These are phyloP conservation scores for Colletes gigas DNA, from an alignment of 1,140 invertebrate genomes.

Conservation along the genomic window DNA sequence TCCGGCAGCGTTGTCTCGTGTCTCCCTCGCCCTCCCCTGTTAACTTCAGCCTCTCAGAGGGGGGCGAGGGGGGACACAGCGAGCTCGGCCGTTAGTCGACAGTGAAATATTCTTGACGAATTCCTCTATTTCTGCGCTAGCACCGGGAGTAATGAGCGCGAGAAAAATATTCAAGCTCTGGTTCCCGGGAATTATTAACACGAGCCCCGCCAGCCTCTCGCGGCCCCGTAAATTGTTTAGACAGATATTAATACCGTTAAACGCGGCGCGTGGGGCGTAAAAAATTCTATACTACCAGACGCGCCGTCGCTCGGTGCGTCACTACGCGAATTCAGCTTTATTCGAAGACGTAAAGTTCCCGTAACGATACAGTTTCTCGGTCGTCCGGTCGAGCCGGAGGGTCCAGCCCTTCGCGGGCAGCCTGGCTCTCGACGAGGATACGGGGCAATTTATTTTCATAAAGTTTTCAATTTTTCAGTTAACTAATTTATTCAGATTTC, in stretches of 20 bases:
- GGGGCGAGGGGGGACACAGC: background rate
- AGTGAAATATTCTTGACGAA: constrained; percentile 38
- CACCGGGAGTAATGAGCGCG: constrained; percentile 11
- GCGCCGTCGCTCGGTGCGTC: too few species aligned
- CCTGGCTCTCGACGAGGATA: too few species aligned
- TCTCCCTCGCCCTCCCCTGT: background rate
- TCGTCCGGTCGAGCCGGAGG: too few species aligned
- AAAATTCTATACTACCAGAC: background rate
- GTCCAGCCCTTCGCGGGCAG: too few species aligned
- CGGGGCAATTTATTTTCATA: too few species aligned
- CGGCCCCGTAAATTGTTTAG: constrained; percentile 6
- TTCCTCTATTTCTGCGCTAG: constrained; percentile 22
- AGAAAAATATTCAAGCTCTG: constrained; percentile 19
- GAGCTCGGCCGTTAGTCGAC: constrained; percentile 4
- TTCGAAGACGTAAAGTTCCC: too few species aligned
- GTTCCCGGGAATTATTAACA: constrained; percentile 30
- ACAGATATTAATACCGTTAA: constrained; percentile 26
- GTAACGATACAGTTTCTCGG: too few species aligned
- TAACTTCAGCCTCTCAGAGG: background rate
- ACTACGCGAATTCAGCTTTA: too few species aligned
- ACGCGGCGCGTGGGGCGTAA: background rate
- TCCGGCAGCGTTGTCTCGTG: background rate
- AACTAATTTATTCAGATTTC: too few species aligned
- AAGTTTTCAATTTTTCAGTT: too few species aligned
- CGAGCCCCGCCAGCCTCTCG: background rate